These are phyloP conservation scores for Diabrotica virgifera DNA, from an alignment of 1,140 invertebrate species.

Conservation along the genomic window DNA sequence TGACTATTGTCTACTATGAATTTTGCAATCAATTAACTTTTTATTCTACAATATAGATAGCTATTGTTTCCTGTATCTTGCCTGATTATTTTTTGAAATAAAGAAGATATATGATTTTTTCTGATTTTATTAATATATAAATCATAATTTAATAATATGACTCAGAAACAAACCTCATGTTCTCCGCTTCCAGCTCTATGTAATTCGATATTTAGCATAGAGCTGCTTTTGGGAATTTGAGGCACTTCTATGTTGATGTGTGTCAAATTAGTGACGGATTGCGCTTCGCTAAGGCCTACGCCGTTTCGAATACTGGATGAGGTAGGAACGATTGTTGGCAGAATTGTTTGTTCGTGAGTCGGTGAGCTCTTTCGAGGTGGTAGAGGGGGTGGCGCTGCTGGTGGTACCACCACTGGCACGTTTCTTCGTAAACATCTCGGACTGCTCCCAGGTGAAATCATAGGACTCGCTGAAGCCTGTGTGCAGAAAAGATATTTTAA, in stretches of 20 bases:
- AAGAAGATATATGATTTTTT: too few species aligned
- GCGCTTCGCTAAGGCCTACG: conserved; percentile 36
- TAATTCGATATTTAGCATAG: conserved; percentile 41
- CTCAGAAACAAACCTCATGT: not conserved
- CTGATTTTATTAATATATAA: not conserved
- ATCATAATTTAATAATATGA: not conserved
- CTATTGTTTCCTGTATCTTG: too few species aligned
- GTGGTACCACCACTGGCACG: conserved; percentile 34
- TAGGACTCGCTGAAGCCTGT: conserved; percentile 52
- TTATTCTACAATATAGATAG: too few species aligned
- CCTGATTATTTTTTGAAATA: too few species aligned
- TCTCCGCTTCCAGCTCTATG: conserved; percentile 29
- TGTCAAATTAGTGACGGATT: conserved; percentile 40
- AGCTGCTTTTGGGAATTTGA: conserved; percentile 42
- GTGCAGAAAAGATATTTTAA: conserved; percentile 15
- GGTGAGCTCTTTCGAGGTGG: conserved; percentile 45
- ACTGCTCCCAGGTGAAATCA: conserved; percentile 56
- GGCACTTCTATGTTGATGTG: conserved; percentile 37
- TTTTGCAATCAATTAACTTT: too few species aligned
- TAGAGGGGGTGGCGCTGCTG: conserved; percentile 39
- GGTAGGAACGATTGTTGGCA: conserved; percentile 35
- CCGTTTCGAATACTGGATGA: conserved; percentile 30
- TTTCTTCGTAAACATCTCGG: conserved; percentile 49
- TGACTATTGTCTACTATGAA: too few species aligned
- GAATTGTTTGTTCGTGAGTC: conserved; percentile 40